Conservation (phyloP, 2,797 vertebrate species). For the Sebastes hopkinsi region DNA sequence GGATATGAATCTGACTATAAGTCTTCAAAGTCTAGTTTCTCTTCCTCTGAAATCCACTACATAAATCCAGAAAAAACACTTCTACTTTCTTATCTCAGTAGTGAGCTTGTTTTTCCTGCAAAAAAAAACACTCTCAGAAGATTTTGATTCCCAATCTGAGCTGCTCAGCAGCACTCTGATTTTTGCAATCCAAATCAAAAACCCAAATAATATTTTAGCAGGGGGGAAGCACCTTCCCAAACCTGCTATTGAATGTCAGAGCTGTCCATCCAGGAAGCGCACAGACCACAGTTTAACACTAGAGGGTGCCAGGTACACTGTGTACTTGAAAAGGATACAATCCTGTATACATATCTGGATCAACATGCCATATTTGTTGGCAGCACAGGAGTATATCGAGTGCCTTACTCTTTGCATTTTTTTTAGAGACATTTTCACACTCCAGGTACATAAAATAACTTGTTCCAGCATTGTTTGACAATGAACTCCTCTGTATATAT, state of each 20-base stretch:
- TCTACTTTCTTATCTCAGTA: not conserved
- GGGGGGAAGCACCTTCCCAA: not conserved
- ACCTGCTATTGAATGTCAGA: constrained; percentile 18
- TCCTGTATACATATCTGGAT: constrained; percentile 35
- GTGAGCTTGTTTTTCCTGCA: not conserved
- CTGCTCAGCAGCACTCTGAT: constrained; percentile 23
- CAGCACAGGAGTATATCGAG: constrained; percentile 51
- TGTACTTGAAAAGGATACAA: constrained; percentile 59
- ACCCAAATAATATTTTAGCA: not conserved
- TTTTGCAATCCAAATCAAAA: constrained; percentile 16
- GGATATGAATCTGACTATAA: not conserved
- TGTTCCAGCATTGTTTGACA: constrained; percentile 67
- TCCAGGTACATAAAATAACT: constrained; percentile 62
- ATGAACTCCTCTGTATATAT: constrained; percentile 67
- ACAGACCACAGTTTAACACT: constrained; percentile 51
- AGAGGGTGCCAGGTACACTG: constrained; percentile 50
- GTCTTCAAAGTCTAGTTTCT: constrained; percentile 18
- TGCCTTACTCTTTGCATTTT: constrained; percentile 63
- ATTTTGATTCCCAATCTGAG: constrained; percentile 7
- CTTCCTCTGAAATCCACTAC: constrained; percentile 3
- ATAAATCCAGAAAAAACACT: not conserved
- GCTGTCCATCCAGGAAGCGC: constrained; percentile 24
- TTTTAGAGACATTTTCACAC: constrained; percentile 53
- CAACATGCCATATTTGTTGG: constrained; percentile 19
- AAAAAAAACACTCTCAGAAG: constrained; percentile 15